These are phyloP conservation scores for Bettongia penicillata DNA, from an alignment of 2,113 vertebrate genomes.

Conservation along the genomic window DNA sequence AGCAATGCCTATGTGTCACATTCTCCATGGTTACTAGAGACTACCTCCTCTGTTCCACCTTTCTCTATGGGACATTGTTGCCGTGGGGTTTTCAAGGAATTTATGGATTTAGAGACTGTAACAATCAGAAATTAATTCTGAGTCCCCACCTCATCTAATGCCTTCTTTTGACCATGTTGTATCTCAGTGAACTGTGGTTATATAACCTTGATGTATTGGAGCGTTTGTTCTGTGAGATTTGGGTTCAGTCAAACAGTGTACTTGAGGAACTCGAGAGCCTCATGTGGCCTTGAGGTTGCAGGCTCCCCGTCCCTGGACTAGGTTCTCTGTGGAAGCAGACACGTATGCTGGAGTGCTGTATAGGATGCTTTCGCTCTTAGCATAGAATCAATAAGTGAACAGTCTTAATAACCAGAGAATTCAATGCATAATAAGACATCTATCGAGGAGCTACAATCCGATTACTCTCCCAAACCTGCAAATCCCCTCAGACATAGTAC, in stretches of 20 bases:
- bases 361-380: not conserved
- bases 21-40: not conserved
- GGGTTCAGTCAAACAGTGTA: too few species aligned
- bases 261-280: too few species aligned
- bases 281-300: too few species aligned
- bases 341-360: not conserved
- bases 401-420: not conserved
- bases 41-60: not conserved
- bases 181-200: not conserved
- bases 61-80: not conserved
- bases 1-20: not conserved
- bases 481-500: not conserved
- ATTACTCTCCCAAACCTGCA: not conserved
- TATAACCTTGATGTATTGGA: not conserved
- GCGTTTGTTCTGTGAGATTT: too few species aligned
- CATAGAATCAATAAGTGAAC: not conserved
- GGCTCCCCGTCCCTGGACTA: too few species aligned
- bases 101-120: not conserved
- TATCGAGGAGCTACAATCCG: not conserved
- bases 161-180: not conserved
- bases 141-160: not conserved
- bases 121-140: not conserved
- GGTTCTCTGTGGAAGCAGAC: not conserved
- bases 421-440: not conserved
- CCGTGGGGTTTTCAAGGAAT: not conserved